These are phyloP conservation scores for Drosophila athabasca DNA, from an alignment of 1,140 invertebrate genomes.

Conservation along the genomic window DNA sequence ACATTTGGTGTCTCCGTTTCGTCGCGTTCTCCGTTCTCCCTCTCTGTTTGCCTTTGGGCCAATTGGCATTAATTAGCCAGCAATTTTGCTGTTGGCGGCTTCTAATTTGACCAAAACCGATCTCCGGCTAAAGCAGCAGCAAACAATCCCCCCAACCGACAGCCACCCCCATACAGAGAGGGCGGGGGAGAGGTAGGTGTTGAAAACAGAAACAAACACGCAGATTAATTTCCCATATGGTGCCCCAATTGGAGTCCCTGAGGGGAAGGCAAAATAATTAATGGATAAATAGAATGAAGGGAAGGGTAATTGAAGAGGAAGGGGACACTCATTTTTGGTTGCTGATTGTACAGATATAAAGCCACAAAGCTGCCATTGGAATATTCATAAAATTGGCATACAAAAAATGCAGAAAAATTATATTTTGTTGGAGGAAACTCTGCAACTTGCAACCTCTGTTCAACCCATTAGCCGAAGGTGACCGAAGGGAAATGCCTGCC, in stretches of 20 bases:
- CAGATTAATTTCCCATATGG: slow-evolving; percentile 40
- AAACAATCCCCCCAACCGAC: slow-evolving; percentile 41
- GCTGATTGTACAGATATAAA: no score
- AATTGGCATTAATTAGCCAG: slow-evolving; percentile 58
- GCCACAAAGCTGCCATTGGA: no score
- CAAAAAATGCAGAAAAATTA: no score
- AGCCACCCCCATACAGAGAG: slow-evolving; percentile 32
- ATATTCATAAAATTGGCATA: no score
- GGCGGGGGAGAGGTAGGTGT: slow-evolving; percentile 15
- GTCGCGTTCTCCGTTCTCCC: no score
- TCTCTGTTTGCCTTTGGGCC: slow-evolving; percentile 41
- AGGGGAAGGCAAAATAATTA: no score
- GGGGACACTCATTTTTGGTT: no score
- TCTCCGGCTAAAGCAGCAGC: neutral
- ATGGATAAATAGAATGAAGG: no score
- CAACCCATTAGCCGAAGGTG: slow-evolving; percentile 56
- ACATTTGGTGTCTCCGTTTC: slow-evolving; percentile 22
- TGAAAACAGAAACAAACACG: slow-evolving; percentile 78
- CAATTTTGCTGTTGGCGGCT: slow-evolving; percentile 57
- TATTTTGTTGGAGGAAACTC: no score
- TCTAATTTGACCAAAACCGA: slow-evolving; percentile 45
- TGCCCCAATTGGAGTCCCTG: slow-evolving; percentile 5
- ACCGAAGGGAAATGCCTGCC: neutral
- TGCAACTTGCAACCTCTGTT: slow-evolving; percentile 16
- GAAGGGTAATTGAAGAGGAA: no score